Percentiles rank a stretch among this genome's conserved stretches.
Evolutionary conservation across 2,797 vertebrate species (phyloP).

Genomic region (Helicolenus hilgendorfi): DNA sequence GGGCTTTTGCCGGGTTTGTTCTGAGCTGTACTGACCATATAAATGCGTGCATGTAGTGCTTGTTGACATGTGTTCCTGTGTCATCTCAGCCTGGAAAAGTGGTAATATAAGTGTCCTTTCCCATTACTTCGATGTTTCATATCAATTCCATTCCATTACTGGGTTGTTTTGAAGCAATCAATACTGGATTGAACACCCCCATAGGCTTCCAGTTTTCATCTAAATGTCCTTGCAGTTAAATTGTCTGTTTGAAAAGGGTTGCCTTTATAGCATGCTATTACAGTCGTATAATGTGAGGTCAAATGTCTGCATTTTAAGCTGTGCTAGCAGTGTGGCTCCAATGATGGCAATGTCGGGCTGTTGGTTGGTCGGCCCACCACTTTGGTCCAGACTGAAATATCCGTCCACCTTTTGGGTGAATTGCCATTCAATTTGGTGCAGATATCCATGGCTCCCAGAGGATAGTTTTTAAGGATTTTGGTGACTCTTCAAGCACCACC

Average conservation of each 20-base stretch:
- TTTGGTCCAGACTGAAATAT: neutral
- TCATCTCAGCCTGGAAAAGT: neutral
- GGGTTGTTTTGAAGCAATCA: constrained; percentile 25
- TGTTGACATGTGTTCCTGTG: neutral
- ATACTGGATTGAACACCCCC: constrained; percentile 2
- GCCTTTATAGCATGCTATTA: neutral
- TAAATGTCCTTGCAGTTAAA: neutral
- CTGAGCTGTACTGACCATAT: neutral
- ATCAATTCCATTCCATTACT: constrained; percentile 17
- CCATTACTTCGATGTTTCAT: constrained; percentile 12
- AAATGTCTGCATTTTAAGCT: neutral
- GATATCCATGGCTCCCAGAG: neutral
- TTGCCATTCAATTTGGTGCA: neutral
- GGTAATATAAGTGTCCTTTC: constrained; percentile 5
- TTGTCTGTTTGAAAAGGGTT: neutral
- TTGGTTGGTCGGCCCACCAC: neutral
- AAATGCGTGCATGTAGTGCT: neutral
- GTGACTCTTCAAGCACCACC: neutral
- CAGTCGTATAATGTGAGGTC: neutral
- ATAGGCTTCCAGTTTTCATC: constrained; percentile 2
- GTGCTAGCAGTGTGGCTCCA: neutral
- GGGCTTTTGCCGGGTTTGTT: neutral
- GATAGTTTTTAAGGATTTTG: neutral
- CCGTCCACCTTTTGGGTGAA: neutral
- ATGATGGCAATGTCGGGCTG: neutral